These are phyloP conservation scores for Pygmarrhopalites habei DNA, from an alignment of 1,140 invertebrate species.

Conservation along the genomic window DNA sequence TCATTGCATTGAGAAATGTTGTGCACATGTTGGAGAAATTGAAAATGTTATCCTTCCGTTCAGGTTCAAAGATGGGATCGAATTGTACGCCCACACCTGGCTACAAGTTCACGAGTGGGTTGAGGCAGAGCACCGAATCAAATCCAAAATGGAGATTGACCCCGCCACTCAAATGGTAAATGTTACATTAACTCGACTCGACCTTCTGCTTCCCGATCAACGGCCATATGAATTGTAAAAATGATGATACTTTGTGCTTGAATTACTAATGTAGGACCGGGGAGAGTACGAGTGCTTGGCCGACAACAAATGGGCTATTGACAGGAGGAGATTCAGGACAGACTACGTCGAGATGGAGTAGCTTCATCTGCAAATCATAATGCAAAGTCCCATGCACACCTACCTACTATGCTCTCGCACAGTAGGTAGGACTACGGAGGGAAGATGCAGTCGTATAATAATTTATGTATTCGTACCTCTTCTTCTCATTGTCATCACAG, in stretches of 20 bases:
- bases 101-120: constrained; percentile 53
- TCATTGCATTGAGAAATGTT: too few species aligned
- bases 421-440: too few species aligned
- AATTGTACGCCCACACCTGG: constrained; percentile 52
- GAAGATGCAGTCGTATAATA: too few species aligned
- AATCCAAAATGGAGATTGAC: constrained; percentile 55
- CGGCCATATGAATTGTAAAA: not conserved
- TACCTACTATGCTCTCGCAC: too few species aligned
- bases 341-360: constrained; percentile 48
- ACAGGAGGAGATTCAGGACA: constrained; percentile 60
- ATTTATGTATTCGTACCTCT: too few species aligned
- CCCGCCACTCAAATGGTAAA: constrained; percentile 52
- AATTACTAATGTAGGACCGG: too few species aligned
- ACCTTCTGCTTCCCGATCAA: not conserved
- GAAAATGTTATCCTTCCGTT: too few species aligned
- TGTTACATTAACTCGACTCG: too few species aligned
- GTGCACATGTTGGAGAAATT: too few species aligned
- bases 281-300: constrained; percentile 67
- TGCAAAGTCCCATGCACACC: too few species aligned
- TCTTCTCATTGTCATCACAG: too few species aligned
- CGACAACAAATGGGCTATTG: constrained; percentile 68
- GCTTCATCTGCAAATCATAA: not conserved
- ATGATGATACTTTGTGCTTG: too few species aligned
- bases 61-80: constrained; percentile 53
- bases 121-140: constrained; percentile 46